These are phyloP conservation scores for Rhinatrema bivittatum DNA, from an alignment of 2,797 vertebrate genomes.

Conservation along the genomic window DNA sequence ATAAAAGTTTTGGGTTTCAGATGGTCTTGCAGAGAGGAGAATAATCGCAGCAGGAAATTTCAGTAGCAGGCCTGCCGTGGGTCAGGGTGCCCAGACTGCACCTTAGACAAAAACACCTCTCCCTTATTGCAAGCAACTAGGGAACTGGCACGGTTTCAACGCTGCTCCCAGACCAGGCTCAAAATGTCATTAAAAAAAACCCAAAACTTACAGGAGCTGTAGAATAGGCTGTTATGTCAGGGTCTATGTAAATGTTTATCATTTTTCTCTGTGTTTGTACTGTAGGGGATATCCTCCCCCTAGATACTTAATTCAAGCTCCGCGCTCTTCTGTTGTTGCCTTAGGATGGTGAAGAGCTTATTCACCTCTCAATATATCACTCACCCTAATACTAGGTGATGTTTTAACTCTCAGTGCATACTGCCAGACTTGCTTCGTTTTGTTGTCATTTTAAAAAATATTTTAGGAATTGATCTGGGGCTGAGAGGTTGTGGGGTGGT, in stretches of 20 bases:
- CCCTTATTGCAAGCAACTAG: conserved; percentile 45
- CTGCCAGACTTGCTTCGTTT: too few relatives aligned
- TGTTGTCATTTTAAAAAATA: too few relatives aligned
- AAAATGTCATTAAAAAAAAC: conserved; percentile 27
- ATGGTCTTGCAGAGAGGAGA: conserved; percentile 57
- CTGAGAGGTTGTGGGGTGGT: too few relatives aligned
- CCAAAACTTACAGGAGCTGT: too few relatives aligned
- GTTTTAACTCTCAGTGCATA: too few relatives aligned
- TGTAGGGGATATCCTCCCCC: conserved; percentile 9
- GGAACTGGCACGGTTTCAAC: conserved; percentile 39
- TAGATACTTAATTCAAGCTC: too few relatives aligned
- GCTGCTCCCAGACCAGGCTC: conserved; percentile 43
- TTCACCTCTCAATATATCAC: too few relatives aligned
- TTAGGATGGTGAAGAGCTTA: too few relatives aligned
- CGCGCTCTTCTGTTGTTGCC: too few relatives aligned
- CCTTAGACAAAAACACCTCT: conserved; percentile 56
- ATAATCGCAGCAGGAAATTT: conserved; percentile 64
- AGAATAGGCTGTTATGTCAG: conserved; percentile 60
- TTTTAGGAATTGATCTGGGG: too few relatives aligned
- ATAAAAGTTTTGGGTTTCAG: conserved; percentile 74
- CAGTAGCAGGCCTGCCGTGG: conserved; percentile 61
- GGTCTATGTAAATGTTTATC: conserved; percentile 40
- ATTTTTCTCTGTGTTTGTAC: conserved; percentile 19
- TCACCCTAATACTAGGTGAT: too few relatives aligned
- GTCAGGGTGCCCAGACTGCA: conserved; percentile 47